These are phyloP conservation scores for Chloroclystis v-ata DNA, from an alignment of 2,888 invertebrate species.

Conservation along the genomic window DNA sequence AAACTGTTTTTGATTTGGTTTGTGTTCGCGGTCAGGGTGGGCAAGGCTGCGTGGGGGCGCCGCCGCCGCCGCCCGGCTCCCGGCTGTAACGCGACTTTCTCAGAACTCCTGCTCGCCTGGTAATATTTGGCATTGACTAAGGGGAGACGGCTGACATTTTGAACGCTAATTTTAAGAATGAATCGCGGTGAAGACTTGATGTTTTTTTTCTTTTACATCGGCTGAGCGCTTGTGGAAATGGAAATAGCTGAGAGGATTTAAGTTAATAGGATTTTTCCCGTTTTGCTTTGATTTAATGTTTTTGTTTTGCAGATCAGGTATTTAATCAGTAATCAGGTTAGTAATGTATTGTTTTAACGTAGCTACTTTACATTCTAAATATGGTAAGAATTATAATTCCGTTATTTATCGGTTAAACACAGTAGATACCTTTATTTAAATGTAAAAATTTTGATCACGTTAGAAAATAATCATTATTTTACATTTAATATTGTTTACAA, in stretches of 20 bases:
- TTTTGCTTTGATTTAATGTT: not conserved
- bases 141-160: slow-evolving; percentile 53
- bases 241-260: not conserved
- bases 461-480: too few species aligned
- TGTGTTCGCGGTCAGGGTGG: slow-evolving; percentile 42
- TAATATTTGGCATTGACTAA: slow-evolving; percentile 77
- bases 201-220: slow-evolving; percentile 9
- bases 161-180: slow-evolving; percentile 37
- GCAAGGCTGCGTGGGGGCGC: slow-evolving; percentile 27
- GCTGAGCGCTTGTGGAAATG: slow-evolving; percentile 5
- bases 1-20: slow-evolving; percentile 65
- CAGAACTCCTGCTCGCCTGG: slow-evolving; percentile 52
- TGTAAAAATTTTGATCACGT: too few species aligned
- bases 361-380: too few species aligned
- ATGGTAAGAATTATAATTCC: too few species aligned
- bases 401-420: too few species aligned
- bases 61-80: slow-evolving; percentile 25
- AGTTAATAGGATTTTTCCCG: not conserved
- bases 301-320: not conserved
- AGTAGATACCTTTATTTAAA: too few species aligned
- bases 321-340: too few species aligned
- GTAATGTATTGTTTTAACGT: too few species aligned
- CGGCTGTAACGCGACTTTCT: slow-evolving; percentile 50
- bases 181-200: slow-evolving; percentile 15
- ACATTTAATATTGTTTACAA: too few species aligned